phyloP scores from a whole-genome alignment of 2,888 invertebrate species.

The Malthinus flaveolus region DNA sequence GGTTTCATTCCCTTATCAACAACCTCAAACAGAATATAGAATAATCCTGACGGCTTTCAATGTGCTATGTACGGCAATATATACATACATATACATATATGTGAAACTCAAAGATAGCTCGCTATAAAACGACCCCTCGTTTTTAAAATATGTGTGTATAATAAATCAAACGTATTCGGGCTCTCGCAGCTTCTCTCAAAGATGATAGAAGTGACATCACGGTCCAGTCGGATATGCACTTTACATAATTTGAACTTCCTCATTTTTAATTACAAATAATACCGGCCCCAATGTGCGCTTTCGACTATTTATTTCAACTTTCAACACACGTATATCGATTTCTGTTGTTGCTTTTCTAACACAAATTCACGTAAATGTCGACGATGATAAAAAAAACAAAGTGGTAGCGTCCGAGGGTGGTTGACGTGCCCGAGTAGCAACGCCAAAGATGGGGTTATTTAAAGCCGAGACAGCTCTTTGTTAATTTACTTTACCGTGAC shows the following conservation, averaged over 20 bases:
- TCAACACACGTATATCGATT: conserved; percentile 20
- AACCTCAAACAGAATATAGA: conserved; percentile 51
- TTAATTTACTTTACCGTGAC: conserved; percentile 55
- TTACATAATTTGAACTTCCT: conserved; percentile 20
- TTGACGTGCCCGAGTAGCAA: conserved; percentile 41
- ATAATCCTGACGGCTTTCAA: conserved; percentile 45
- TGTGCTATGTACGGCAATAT: conserved; percentile 32
- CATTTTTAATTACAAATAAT: conserved; percentile 25
- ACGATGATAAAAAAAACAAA: conserved; percentile 48
- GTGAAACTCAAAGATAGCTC: conserved; percentile 39
- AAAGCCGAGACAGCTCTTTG: conserved; percentile 53
- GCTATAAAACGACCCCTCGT: conserved; percentile 38
- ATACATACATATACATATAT: conserved; percentile 38
- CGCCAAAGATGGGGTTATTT: conserved; percentile 50
- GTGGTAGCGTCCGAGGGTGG: conserved; percentile 24
- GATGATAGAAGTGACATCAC: conserved; percentile 29
- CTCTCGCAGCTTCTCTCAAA: conserved; percentile 28
- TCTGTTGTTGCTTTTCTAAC: conserved; percentile 16
- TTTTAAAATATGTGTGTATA: conserved; percentile 45
- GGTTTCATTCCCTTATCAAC: conserved; percentile 44
- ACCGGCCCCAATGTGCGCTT: conserved; percentile 13
- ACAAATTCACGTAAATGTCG: conserved; percentile 38
- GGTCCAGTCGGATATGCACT: conserved; percentile 20
- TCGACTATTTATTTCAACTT: conserved; percentile 9
- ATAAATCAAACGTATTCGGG: conserved; percentile 45